phyloP scores from a whole-genome alignment of 2,888 invertebrate genomes.

The Operophtera brumata region DNA sequence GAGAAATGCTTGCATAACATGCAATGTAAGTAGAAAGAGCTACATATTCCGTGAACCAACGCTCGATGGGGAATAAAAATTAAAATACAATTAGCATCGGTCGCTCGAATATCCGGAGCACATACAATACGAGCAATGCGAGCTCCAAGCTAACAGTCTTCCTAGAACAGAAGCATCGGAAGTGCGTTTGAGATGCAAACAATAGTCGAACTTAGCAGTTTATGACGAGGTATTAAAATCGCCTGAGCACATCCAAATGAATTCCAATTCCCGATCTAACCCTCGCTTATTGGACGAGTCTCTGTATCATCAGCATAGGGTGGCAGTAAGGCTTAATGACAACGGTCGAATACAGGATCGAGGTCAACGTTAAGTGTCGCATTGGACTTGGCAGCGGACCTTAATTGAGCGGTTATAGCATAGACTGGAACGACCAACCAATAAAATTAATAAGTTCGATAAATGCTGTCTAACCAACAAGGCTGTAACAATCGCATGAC shows the following conservation, averaged over 20 bases:
- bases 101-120: conserved; percentile 51
- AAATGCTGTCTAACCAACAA: conserved; percentile 5
- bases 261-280: conserved; percentile 52
- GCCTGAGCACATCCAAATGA: conserved; percentile 35
- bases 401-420: conserved; percentile 65
- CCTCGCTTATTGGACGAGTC: conserved; percentile 62
- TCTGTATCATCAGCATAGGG: conserved; percentile 58
- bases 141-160: conserved; percentile 52
- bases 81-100: conserved; percentile 39
- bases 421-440: conserved; percentile 31
- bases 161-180: conserved; percentile 41
- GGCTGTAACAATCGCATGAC: conserved; percentile 10
- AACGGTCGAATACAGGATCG: conserved; percentile 68
- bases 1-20: background rate
- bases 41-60: background rate
- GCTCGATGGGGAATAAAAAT: conserved; percentile 17
- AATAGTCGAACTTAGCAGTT: conserved; percentile 45
- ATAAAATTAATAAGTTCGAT: conserved; percentile 36
- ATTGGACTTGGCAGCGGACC: conserved; percentile 64
- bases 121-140: conserved; percentile 67
- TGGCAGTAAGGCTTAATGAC: conserved; percentile 68
- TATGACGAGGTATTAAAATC: conserved; percentile 42
- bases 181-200: conserved; percentile 32
- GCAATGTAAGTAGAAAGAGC: background rate
- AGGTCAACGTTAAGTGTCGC: conserved; percentile 69